These are phyloP conservation scores for Nesogale talazaci DNA, from an alignment of 2,113 vertebrate species.

Conservation along the genomic window DNA sequence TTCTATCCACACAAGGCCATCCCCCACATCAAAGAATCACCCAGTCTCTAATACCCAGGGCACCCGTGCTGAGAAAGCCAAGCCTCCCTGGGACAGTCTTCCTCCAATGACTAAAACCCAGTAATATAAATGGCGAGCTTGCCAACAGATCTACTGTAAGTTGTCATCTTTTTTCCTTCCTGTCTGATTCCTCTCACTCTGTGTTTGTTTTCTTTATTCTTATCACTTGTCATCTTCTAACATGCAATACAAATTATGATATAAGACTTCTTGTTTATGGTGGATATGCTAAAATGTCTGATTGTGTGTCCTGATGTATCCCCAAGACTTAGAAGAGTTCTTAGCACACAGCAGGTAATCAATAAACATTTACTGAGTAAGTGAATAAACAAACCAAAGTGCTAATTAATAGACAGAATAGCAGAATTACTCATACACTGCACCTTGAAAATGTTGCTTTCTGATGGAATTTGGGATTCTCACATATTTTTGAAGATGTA, in stretches of 20 bases:
- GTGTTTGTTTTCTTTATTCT: background rate
- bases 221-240: background rate
- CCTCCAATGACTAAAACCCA: background rate
- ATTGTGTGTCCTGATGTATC: background rate
- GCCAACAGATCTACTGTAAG: background rate
- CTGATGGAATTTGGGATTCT: background rate
- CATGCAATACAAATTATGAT: background rate
- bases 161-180: background rate
- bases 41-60: background rate
- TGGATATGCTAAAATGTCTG: background rate
- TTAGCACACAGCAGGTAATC: background rate
- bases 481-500: background rate
- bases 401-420: background rate
- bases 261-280: background rate
- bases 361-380: slow-evolving; percentile 51
- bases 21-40: background rate
- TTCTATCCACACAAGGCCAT: background rate
- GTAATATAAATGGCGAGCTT: background rate
- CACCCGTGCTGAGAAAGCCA: background rate
- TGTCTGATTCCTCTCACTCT: background rate
- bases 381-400: slow-evolving; percentile 1
- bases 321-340: background rate
- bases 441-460: background rate
- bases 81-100: background rate
- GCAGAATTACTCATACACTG: background rate